Evolutionary conservation across 2,113 vertebrate genomes (phyloP).

Genomic region (Eretmochelys imbricata): DNA sequence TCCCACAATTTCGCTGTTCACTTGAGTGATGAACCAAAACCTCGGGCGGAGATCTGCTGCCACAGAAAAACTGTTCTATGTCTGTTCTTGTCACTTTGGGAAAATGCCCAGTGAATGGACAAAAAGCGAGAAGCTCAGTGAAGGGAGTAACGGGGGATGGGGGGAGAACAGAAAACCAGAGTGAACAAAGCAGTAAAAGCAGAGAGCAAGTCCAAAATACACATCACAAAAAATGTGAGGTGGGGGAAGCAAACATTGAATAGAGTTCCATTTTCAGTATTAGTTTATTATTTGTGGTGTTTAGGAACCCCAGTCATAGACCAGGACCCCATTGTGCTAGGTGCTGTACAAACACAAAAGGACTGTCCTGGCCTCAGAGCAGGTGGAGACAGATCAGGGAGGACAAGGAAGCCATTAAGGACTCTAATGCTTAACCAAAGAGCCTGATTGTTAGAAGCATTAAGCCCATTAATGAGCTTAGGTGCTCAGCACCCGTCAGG

Average conservation of each 20-base stretch:
- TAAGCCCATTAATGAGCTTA: background rate
- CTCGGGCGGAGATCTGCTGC: background rate
- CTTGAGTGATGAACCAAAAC: background rate
- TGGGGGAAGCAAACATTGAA: background rate
- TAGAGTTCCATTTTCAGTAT: background rate
- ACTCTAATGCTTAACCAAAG: background rate
- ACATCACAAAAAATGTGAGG: rapidly evolving
- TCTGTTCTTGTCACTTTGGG: background rate
- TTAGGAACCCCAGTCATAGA: background rate
- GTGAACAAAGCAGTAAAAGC: rapidly evolving
- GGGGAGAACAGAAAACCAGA: background rate
- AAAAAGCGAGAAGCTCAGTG: background rate
- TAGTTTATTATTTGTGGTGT: background rate
- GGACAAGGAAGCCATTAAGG: background rate
- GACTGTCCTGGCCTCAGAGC: no score
- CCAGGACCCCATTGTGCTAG: no score
- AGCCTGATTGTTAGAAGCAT: background rate
- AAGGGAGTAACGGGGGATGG: background rate
- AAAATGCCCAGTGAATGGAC: background rate
- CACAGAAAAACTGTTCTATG: background rate
- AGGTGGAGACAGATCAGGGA: background rate
- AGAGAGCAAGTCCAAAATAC: rapidly evolving
- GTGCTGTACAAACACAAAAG: no score
- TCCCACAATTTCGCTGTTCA: background rate
- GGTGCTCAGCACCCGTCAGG: background rate